Base-by-base conservation (phyloP, 2,113 vertebrate species). In the Atherinomorus stipes region DNA sequence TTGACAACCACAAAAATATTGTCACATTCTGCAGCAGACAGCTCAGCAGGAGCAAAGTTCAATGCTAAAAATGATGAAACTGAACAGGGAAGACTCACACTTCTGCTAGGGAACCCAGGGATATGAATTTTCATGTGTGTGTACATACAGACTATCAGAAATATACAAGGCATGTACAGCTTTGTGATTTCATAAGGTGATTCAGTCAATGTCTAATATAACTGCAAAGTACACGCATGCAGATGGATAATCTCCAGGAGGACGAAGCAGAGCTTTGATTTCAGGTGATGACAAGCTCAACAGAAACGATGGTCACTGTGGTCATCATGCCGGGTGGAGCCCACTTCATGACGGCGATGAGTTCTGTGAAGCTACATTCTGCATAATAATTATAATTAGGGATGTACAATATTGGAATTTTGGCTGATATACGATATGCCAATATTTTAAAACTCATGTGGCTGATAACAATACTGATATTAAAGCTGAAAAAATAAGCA, bases 171-270 rank as follows among this genome's bases (percentile, higher is more conserved):
- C 49, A 49, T 74, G 53, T 66, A 70, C 40, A 51, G 40, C 52
- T 58, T 23, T 67, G 28, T 74, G 57, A 56, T 60, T 58, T 21
- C 21, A n/a, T 66, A 53, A 71, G 38, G 22, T 52, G 9, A 61
- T 74, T 85, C 71, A 52, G 52, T 72, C 44, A 56, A 22, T 61
- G 7, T 38, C n/a, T 57, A 34, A 56, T 74, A 38, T 64, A 64
- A 71, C 52, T 38, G 40, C 60, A 65, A 25, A 40, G 8, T 56
- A 19, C 26, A 16, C 26, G 13, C 3, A 47, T 58, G 22, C 23
- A 50, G 49, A 31, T 34, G 18, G 62, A 62, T 28, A 37, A 60
- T 16, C 1, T 40, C 7, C 16, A 60, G 45, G 25, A 25, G 37
- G 1, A 21, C 40, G 49, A 79, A 22, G 19, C 52, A 69, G 34